These are phyloP conservation scores for Limnodromus scolopaceus DNA, from an alignment of 2,797 vertebrate genomes.

Conservation along the genomic window DNA sequence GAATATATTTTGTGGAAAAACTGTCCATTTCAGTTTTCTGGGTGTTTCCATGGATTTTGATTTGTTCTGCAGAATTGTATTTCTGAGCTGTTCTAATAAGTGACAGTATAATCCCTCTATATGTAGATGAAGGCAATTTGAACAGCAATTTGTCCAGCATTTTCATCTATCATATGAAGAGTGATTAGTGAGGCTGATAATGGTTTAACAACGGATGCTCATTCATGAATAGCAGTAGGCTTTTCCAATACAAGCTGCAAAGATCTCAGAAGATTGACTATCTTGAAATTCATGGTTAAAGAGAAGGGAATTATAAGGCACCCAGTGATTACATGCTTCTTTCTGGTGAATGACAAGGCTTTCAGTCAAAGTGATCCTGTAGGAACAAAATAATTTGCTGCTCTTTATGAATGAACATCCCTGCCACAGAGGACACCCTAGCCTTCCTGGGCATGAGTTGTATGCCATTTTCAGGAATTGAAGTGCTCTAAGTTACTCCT, in stretches of 20 bases:
- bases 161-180: neutral
- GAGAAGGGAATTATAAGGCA: neutral
- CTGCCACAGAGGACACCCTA: neutral
- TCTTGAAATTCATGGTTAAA: neutral
- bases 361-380: neutral
- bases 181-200: neutral
- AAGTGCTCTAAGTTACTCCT: neutral
- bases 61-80: neutral
- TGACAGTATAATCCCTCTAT: neutral
- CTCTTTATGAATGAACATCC: neutral
- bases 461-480: neutral
- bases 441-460: neutral
- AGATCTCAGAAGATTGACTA: neutral
- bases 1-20: neutral
- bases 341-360: neutral
- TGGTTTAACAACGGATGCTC: neutral
- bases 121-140: neutral
- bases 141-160: neutral
- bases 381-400: neutral
- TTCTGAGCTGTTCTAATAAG: neutral
- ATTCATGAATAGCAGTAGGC: neutral
- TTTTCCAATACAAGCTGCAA: neutral
- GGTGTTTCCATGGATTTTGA: neutral
- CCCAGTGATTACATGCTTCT: neutral
- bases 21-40: neutral